Evolutionary conservation across 53 echinoderm and acorn worm species (phyloP), one percentile per base, ranked within the genome.

Genomic region (Crossaster papposus): DNA sequence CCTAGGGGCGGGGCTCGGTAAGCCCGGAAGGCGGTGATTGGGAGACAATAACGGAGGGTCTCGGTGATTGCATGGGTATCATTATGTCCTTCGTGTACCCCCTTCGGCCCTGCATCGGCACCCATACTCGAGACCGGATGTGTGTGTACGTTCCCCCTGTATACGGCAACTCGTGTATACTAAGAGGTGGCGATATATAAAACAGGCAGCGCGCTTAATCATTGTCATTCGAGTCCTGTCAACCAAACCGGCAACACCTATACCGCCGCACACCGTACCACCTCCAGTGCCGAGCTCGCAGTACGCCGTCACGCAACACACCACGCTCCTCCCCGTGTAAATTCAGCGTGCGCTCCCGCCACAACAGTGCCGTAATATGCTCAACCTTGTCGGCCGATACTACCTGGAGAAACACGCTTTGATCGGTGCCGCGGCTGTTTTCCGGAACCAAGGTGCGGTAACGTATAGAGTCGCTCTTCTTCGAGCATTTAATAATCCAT

Each of bases 391-490:
- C 77, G 87, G 87, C 36, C 55, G 87, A 37, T 87, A 87, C 24
- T 87, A 72, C 87, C 32, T 87, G 75, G 87, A 87, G 51, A 87
- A 87, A 77, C 87, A 87, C 87, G 87, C 87, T 87, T 77, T 87
- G 77, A 87, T 87, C 62, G 87, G 87, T 14, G 87, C 87, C 33
- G 87, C 87, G 14, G 87, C 87, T 13, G 87, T 87, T 14, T 87
- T 87, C 87, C 75, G 87, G 77, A 87, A 76, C 37, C 87, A 77
- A 87, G 87, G 87, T 87, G 38, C 58, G 78, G n/a, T 73, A 28
- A 17, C 35, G 11, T 12, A n/a, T n/a, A 24, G 23, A 14, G 14
- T 44, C 44, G 44, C 44, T 33, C 12, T 73, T 73, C 4, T 8
- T 29, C 72, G 5, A 10, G 53, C 13, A 58, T 3, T 70, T 30